Base-by-base conservation (phyloP, 2,888 invertebrate species). In the Lypha dubia region DNA sequence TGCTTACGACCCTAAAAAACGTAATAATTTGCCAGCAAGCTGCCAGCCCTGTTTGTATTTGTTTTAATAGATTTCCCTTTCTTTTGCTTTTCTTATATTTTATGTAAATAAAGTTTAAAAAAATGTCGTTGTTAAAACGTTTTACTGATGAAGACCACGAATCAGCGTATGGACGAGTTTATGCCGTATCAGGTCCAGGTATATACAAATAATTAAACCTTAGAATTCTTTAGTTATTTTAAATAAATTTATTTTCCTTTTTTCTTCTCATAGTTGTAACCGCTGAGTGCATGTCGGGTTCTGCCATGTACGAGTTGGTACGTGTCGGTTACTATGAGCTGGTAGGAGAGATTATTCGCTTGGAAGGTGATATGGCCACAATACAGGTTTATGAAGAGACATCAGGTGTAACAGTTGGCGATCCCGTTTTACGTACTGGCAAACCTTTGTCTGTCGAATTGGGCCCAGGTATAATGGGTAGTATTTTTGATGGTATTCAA, bases 401-500 rank as follows among this genome's bases (percentile, higher is more conserved):
- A 88, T 98, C 99, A 65, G 99, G 99, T 88, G 98, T 99, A 46
- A 99, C 99, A 1, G 99, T 99, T 1, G 99, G 99, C 24, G 99
- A 99, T 93, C 99, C 99, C 41, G 99, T 99, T 11, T 94, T 99
- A 86, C 94, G 98, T 89, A 99, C 99, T 0, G 99, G 99, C 87
- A 99, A 99, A 93, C 99, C 99, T 0, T 93, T 99, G 73, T 99
- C 99, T 1, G 99, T 99, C 46, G 99, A 99, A 93, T 93, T 99
- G 75, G 99, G 99, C 0, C 99, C 99, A 46, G 99, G 99, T 90
- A 99, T 99, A 92, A 95, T 99, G 94, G 98, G 98, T 87, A 98
- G 97, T 92, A 99, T 99, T 93, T 99, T 99, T 93, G 99, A 99
- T 93, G 99, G 99, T 93, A 99, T 99, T 93, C 99, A 99, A 93